Percentiles rank a stretch among this genome's conserved stretches.
phyloP scores from a whole-genome alignment of 2,113 vertebrate species.

The Nesoenas mayeri region DNA sequence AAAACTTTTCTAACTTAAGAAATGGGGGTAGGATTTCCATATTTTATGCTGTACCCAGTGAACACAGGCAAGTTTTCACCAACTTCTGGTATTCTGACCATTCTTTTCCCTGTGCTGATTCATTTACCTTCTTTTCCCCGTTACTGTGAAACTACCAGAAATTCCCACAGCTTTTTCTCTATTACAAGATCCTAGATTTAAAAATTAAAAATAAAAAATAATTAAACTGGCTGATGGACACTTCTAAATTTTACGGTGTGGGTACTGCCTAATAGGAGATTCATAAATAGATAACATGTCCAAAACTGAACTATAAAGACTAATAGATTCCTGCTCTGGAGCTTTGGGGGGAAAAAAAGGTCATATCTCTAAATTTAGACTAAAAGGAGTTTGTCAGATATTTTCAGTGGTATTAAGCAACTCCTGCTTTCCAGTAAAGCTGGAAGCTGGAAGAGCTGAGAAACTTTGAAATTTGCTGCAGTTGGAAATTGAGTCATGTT shows the following conservation, averaged over 20 bases:
- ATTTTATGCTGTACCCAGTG: background rate
- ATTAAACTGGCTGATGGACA: background rate
- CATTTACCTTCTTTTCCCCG: background rate
- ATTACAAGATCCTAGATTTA: background rate
- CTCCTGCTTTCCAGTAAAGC: conserved; percentile 57
- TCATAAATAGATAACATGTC: background rate
- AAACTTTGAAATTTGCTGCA: conserved; percentile 33
- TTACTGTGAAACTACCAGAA: background rate
- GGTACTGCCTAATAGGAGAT: background rate
- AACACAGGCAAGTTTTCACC: background rate
- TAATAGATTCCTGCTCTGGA: background rate
- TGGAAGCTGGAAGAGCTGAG: background rate
- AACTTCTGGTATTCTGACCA: background rate
- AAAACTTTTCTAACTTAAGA: background rate
- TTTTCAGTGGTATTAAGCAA: conserved; percentile 37
- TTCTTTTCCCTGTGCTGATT: background rate
- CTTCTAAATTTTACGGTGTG: background rate
- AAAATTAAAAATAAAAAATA: background rate
- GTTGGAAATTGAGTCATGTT: conserved; percentile 39
- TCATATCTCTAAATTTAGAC: conserved; percentile 16
- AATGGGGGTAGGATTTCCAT: background rate
- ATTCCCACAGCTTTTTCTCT: background rate
- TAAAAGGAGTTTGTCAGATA: background rate
- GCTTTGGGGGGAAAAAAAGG: background rate
- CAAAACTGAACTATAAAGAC: background rate